These are phyloP conservation scores for Dendrocincla tyrannina DNA, from an alignment of 2,797 vertebrate genomes.

Conservation along the genomic window DNA sequence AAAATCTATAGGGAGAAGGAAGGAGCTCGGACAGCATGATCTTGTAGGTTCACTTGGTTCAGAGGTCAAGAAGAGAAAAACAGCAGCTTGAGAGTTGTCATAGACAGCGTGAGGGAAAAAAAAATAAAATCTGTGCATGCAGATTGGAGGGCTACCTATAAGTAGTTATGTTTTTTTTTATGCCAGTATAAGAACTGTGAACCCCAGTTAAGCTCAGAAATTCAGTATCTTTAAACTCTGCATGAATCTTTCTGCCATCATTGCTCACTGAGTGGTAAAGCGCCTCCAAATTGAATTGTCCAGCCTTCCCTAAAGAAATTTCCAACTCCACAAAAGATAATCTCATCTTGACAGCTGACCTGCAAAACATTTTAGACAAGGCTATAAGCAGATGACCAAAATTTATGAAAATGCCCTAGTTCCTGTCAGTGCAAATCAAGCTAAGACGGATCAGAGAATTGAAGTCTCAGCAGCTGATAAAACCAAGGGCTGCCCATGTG, in stretches of 20 bases:
- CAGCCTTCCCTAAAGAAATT: background rate
- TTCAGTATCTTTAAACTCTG: background rate
- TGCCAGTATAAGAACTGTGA: background rate
- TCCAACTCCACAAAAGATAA: background rate
- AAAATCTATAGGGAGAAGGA: background rate
- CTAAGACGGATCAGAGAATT: background rate
- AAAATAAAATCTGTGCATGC: background rate
- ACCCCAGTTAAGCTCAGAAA: background rate
- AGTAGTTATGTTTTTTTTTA: background rate
- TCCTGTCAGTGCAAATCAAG: background rate
- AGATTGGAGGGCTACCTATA: background rate
- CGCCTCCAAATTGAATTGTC: background rate
- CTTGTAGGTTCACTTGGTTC: background rate
- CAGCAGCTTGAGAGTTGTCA: background rate
- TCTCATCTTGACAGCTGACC: background rate
- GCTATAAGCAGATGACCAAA: background rate
- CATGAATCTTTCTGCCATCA: accelerated
- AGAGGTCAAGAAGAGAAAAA: background rate
- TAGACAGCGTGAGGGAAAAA: background rate
- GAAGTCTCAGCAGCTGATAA: background rate
- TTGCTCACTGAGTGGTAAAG: background rate
- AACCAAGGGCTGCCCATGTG: background rate
- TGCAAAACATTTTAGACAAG: background rate
- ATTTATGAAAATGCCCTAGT: background rate
- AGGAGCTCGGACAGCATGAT: background rate